Conservation (phyloP, 2,113 vertebrate genomes). For the Rhinopomastus cyanomelas region DNA sequence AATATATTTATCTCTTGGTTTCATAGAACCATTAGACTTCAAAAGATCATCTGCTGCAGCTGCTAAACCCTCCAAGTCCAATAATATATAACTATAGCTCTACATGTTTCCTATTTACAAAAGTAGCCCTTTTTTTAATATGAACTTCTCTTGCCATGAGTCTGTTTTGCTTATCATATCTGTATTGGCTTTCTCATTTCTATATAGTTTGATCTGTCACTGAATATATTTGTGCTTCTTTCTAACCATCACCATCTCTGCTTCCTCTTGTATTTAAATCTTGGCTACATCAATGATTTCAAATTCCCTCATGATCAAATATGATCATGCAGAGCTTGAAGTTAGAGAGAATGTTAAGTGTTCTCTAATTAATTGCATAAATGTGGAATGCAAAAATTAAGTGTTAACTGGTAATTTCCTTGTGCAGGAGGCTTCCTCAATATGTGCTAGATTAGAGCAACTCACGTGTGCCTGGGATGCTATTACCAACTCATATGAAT, state of each 20-base stretch:
- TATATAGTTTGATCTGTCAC: background rate
- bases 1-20: background rate
- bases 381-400: slow-evolving; percentile 72
- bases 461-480: slow-evolving; percentile 10
- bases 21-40: too few species aligned
- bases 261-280: slow-evolving; percentile 61
- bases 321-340: slow-evolving; percentile 68
- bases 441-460: slow-evolving; percentile 19
- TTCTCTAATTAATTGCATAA: slow-evolving; percentile 73
- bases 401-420: slow-evolving; percentile 53
- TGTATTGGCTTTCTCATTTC: background rate
- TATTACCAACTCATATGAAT: slow-evolving; percentile 22
- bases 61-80: background rate
- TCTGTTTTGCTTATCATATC: background rate
- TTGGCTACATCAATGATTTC: slow-evolving; percentile 39
- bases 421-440: slow-evolving; percentile 20
- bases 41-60: background rate
- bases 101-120: background rate
- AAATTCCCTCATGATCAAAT: slow-evolving; percentile 68
- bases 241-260: slow-evolving; percentile 14
- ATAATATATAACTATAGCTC: background rate
- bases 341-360: slow-evolving; percentile 64
- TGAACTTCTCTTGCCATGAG: background rate
- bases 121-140: background rate
- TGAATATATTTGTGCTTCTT: background rate